A percentile compares a stretch with the other conserved stretches of the same genome.
Evolutionary conservation across 2,113 vertebrate genomes (phyloP).

Genomic region (Orthochromis indermauri): DNA sequence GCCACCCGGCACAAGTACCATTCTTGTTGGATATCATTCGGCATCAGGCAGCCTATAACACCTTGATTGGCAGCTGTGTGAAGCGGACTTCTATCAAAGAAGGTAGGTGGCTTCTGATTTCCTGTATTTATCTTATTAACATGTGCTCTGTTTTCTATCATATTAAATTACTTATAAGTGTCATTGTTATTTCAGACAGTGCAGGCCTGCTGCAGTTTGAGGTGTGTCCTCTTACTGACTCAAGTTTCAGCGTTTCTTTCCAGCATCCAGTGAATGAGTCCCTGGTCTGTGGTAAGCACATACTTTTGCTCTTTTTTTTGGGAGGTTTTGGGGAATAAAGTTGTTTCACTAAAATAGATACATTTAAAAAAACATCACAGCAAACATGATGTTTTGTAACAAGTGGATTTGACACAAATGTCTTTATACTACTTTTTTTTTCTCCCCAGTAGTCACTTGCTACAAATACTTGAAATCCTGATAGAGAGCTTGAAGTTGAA

Average conservation of each 20-base stretch:
- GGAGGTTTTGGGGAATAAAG: not conserved
- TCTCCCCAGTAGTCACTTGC: not conserved
- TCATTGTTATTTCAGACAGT: conserved; percentile 72
- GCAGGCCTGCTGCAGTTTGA: conserved; percentile 95
- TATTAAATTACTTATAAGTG: not conserved
- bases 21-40: conserved; percentile 85
- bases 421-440: not conserved
- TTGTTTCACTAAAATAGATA: not conserved
- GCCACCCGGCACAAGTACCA: conserved; percentile 90
- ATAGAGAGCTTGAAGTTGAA: not conserved
- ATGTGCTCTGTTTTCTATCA: not conserved
- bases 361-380: not conserved
- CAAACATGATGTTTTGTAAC: not conserved
- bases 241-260: conserved; percentile 94
- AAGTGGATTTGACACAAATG: not conserved
- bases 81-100: conserved; percentile 89
- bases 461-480: not conserved
- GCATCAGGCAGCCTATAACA: conserved; percentile 93
- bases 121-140: not conserved
- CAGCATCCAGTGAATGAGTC: conserved; percentile 98
- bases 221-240: conserved; percentile 93
- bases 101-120: conserved; percentile 63
- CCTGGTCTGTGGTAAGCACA: conserved; percentile 89
- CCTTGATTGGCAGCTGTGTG: conserved; percentile 92
- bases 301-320: not conserved